Conservation (phyloP, 2,113 vertebrate genomes). For the Eclectus roratus region DNA sequence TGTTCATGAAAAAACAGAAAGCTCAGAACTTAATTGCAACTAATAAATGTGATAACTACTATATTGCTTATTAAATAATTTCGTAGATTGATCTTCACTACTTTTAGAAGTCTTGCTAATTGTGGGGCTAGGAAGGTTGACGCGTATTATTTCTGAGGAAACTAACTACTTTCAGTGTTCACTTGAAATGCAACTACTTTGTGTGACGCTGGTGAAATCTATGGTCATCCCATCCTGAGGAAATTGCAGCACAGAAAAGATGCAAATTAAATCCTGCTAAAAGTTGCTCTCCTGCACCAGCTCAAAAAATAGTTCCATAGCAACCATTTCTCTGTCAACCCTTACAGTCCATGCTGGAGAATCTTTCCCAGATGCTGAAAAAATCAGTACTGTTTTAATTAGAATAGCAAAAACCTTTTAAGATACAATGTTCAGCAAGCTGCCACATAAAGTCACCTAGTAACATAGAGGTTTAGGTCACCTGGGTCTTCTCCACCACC, state of each 20-base stretch:
- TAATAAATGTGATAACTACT: not conserved
- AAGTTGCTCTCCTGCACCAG: not conserved
- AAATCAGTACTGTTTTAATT: not conserved
- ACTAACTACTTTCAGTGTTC: not conserved
- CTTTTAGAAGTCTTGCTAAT: not conserved
- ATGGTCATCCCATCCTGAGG: not conserved
- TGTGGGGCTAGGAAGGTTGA: not conserved
- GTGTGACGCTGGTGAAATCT: not conserved
- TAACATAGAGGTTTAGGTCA: not conserved
- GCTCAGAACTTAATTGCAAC: not conserved
- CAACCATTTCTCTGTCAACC: slow-evolving; percentile 37
- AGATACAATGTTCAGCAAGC: not conserved
- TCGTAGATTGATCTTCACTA: not conserved
- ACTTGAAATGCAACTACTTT: not conserved
- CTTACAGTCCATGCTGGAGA: not conserved
- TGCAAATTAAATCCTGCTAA: slow-evolving; percentile 31
- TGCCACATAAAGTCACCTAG: not conserved
- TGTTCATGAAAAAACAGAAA: not conserved
- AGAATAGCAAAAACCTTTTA: not conserved
- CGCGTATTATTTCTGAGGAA: not conserved
- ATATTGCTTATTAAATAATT: not conserved
- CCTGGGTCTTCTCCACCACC: not conserved
- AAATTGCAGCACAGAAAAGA: not conserved
- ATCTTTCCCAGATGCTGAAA: not conserved
- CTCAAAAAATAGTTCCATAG: slow-evolving; percentile 43